phyloP scores from a whole-genome alignment of 2,113 vertebrate species.

The Benitochromis conjunctus region DNA sequence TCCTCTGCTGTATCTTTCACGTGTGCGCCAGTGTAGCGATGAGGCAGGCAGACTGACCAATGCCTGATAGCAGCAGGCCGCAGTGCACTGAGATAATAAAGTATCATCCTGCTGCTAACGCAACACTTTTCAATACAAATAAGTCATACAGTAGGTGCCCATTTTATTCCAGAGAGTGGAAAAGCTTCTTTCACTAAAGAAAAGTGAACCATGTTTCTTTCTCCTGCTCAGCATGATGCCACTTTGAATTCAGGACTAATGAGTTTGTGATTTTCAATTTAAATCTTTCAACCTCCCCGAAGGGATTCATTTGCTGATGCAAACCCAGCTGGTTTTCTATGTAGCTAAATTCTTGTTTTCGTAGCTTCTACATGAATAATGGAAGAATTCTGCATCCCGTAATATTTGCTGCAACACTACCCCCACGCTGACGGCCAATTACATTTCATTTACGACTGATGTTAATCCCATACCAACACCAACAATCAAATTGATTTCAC shows the following conservation, averaged over 20 bases:
- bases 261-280: conserved; percentile 16
- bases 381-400: neutral
- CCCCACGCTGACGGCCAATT: neutral
- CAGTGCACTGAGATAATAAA: neutral
- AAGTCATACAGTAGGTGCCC: neutral
- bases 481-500: neutral
- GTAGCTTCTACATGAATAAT: neutral
- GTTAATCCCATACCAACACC: neutral
- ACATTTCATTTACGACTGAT: neutral
- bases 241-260: conserved; percentile 2
- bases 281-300: neutral
- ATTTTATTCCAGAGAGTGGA: neutral
- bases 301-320: neutral
- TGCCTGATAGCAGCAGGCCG: neutral
- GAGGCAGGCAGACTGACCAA: neutral
- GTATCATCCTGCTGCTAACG: neutral
- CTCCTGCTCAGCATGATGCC: neutral
- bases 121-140: neutral
- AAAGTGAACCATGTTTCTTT: accelerated
- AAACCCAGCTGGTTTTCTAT: neutral
- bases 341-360: neutral
- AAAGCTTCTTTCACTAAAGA: neutral
- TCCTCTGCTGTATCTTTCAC: neutral
- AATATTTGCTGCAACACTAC: neutral
- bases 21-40: neutral